A percentile compares a stretch with the other conserved stretches of the same genome.
Conservation (phyloP, 2,113 vertebrate genomes). For the Progne subis region DNA sequence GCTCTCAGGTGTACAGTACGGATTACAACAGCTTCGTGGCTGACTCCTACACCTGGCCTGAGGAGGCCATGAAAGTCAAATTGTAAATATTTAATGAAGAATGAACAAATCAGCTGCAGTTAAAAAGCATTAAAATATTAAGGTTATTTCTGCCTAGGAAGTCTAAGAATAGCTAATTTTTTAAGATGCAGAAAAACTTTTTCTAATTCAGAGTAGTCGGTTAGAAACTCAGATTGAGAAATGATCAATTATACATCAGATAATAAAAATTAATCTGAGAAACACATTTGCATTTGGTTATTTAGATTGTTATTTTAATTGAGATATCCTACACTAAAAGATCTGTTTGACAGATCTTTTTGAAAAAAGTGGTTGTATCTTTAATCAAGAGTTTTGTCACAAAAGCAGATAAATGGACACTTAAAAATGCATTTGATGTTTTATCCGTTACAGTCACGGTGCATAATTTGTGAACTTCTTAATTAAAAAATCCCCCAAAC, state of each 20-base stretch:
- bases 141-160: not conserved
- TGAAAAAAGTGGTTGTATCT: not conserved
- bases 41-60: slow-evolving; percentile 90
- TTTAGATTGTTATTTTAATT: slow-evolving; percentile 14
- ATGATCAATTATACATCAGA: not conserved
- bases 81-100: slow-evolving; percentile 72
- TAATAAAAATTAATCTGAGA: slow-evolving; percentile 43
- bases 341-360: not conserved
- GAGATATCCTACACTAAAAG: not conserved
- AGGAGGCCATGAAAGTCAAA: slow-evolving; percentile 83
- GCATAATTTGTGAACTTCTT: not conserved
- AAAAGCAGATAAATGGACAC: not conserved
- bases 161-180: slow-evolving; percentile 59
- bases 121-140: not conserved
- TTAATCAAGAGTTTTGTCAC: not conserved
- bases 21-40: slow-evolving; percentile 86
- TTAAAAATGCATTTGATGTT: not conserved
- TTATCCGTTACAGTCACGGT: not conserved
- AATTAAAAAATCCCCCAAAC: accelerated
- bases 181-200: slow-evolving; percentile 51
- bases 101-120: not conserved
- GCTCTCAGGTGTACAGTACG: slow-evolving; percentile 83
- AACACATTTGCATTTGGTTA: not conserved
- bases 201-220: slow-evolving; percentile 52
- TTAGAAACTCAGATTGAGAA: slow-evolving; percentile 13